Evolutionary conservation across 1,140 invertebrate species (phyloP).

Genomic region (Plectrocnemia conspersa): DNA sequence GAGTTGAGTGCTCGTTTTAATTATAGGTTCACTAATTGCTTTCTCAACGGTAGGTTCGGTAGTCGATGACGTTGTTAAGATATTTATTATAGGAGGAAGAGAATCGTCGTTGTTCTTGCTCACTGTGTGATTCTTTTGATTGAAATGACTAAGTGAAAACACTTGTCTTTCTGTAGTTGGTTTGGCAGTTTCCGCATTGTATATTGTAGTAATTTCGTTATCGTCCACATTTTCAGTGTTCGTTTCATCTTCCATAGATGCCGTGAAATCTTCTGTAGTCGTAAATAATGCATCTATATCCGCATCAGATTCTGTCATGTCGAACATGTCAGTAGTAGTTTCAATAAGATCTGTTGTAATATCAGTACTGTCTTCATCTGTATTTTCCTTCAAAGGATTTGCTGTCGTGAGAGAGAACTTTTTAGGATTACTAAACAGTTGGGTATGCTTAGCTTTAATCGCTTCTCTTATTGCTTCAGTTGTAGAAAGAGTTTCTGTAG

Average conservation of each 20-base stretch:
- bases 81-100: conserved; percentile 17
- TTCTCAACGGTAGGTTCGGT: conserved; percentile 6
- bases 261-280: conserved; percentile 18
- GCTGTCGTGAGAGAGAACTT: conserved; percentile 23
- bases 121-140: neutral
- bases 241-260: conserved; percentile 26
- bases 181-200: conserved; percentile 25
- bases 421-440: conserved; percentile 43
- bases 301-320: conserved; percentile 15
- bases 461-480: conserved; percentile 44
- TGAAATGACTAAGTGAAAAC: conserved; percentile 46
- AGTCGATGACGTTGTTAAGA: conserved; percentile 5
- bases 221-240: conserved; percentile 8
- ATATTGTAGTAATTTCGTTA: conserved; percentile 11
- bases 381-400: conserved; percentile 10
- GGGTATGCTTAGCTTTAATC: conserved; percentile 50
- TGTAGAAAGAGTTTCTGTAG: conserved; percentile 1
- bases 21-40: conserved; percentile 12
- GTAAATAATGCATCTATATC: conserved; percentile 22
- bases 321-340: conserved; percentile 23
- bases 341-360: conserved; percentile 22
- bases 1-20: conserved; percentile 39
- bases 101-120: conserved; percentile 19
- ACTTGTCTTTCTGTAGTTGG: conserved; percentile 49
- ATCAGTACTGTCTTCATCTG: conserved; percentile 10